These are phyloP conservation scores for Argyrosomus japonicus DNA, from an alignment of 2,113 vertebrate species.

Conservation along the genomic window DNA sequence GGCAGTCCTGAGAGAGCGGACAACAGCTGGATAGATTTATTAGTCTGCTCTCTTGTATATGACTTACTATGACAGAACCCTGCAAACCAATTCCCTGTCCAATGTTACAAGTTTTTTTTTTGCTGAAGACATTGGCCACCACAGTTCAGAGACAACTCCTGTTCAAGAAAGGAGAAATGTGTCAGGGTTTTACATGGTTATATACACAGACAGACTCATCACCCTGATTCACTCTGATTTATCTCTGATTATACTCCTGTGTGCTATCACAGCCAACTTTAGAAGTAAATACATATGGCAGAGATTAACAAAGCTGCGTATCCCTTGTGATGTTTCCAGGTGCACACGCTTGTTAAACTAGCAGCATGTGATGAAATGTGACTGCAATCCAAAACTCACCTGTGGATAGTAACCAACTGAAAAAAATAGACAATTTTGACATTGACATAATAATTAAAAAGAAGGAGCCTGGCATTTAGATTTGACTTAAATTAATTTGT, in stretches of 20 bases:
- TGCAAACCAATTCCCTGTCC: constrained; percentile 16
- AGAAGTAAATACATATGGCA: constrained; percentile 32
- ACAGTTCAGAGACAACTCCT: constrained; percentile 26
- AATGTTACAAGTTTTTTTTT: constrained; percentile 23
- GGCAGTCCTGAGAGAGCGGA: constrained; percentile 6
- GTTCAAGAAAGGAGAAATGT: constrained; percentile 16
- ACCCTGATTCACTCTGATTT: background rate
- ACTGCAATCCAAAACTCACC: background rate
- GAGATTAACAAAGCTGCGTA: constrained; percentile 18
- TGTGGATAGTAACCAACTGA: background rate
- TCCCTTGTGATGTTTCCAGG: constrained; percentile 31
- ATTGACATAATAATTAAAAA: background rate
- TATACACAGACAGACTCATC: background rate
- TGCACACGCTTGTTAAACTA: constrained; percentile 18
- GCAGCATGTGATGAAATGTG: constrained; percentile 10
- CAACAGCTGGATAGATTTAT: constrained; percentile 41
- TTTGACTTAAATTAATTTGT: background rate
- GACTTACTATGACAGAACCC: constrained; percentile 45
- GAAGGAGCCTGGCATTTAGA: background rate
- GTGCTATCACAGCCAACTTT: constrained; percentile 22
- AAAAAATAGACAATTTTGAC: background rate
- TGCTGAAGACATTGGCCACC: background rate
- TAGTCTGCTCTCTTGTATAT: constrained; percentile 11
- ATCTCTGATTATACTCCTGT: background rate
- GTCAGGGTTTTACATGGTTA: constrained; percentile 15